These are phyloP conservation scores for human (Homo sapiens) DNA, from an alignment of 2,113 vertebrate genomes.

Conservation along the genomic window DNA sequence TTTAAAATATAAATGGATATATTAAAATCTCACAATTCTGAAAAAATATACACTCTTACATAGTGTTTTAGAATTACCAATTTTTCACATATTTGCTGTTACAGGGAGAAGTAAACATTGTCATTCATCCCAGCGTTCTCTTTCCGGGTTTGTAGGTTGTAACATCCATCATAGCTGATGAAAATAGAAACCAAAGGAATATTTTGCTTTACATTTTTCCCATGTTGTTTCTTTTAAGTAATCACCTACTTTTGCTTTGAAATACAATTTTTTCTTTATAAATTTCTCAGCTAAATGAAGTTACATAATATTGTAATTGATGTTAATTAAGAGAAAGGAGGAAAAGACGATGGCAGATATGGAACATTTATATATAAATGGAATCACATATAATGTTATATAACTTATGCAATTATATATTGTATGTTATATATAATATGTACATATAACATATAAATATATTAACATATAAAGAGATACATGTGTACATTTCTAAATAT, in stretches of 20 bases:
- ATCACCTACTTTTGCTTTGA: not conserved
- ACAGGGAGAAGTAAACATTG: not conserved
- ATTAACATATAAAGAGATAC: not conserved
- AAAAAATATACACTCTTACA: not conserved
- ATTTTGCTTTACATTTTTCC: not conserved
- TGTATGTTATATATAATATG: not conserved
- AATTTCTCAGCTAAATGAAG: not conserved
- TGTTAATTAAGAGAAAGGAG: not conserved
- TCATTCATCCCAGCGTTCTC: not conserved
- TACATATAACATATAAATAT: not conserved
- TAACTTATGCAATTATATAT: not conserved
- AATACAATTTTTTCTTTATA: not conserved
- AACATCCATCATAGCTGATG: not conserved
- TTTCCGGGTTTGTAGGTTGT: not conserved
- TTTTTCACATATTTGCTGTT: not conserved
- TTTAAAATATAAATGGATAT: not conserved
- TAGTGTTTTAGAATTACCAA: not conserved
- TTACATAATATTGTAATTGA: not conserved
- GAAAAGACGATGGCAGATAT: not conserved
- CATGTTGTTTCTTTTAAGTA: not conserved
- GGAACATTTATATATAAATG: not conserved
- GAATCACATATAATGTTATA: not conserved
- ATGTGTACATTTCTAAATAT: not conserved
- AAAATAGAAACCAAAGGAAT: not conserved
- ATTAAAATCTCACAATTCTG: not conserved